These are phyloP conservation scores for Sphaeramia orbicularis DNA, from an alignment of 2,797 vertebrate genomes.

Conservation along the genomic window DNA sequence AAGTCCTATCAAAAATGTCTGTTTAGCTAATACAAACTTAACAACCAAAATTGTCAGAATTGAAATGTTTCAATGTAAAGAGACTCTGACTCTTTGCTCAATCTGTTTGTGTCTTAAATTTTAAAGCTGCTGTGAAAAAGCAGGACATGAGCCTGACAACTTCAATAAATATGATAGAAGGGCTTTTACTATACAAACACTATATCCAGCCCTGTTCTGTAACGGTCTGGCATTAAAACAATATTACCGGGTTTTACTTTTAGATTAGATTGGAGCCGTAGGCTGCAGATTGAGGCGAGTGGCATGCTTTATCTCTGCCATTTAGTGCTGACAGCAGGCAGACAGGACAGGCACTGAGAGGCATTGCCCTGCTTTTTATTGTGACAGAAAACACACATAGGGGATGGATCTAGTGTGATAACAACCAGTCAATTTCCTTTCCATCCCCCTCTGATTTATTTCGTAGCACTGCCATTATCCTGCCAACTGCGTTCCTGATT, in stretches of 20 bases:
- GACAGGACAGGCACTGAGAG: constrained; percentile 64
- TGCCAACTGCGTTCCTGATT: constrained; percentile 41
- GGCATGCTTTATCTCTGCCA: constrained; percentile 72
- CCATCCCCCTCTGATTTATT: constrained; percentile 69
- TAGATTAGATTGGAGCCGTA: constrained; percentile 67
- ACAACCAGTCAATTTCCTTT: constrained; percentile 81
- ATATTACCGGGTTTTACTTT: constrained; percentile 75
- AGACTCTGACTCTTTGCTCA: constrained; percentile 1
- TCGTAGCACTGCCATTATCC: constrained; percentile 61
- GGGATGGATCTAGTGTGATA: constrained; percentile 77
- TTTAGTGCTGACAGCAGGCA: constrained; percentile 76
- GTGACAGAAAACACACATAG: constrained; percentile 74
- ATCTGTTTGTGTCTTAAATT: background rate
- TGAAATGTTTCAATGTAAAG: constrained; percentile 14
- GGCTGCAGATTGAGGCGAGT: constrained; percentile 65
- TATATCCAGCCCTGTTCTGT: constrained; percentile 60
- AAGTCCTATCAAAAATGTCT: constrained; percentile 2
- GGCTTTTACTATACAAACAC: constrained; percentile 69
- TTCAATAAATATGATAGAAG: constrained; percentile 64
- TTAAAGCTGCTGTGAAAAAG: constrained; percentile 12
- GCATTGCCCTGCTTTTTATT: constrained; percentile 68
- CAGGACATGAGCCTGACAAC: constrained; percentile 34
- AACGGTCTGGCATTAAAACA: constrained; percentile 77
- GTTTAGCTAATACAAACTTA: background rate
- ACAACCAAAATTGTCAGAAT: background rate